Base-by-base conservation (phyloP, 2,113 vertebrate species). In the Vidua macroura region DNA sequence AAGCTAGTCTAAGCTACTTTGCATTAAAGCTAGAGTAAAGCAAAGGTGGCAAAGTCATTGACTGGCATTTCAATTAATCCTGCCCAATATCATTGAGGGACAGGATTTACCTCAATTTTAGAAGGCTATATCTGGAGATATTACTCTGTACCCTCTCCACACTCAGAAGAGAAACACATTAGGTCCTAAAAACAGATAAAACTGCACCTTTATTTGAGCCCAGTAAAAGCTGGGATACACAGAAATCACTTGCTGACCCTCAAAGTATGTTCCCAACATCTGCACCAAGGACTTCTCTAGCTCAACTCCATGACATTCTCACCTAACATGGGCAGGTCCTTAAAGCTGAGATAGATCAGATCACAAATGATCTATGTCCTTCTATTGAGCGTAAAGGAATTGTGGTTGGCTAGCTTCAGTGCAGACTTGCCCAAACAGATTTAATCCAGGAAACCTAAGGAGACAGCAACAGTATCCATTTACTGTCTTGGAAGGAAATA, bases 31-130 rank as follows among this genome's bases (percentile, higher is more conserved):
- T 55, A 66, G 39, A 79, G 41, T 58, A 83, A 92, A 86, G 75
- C 55, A 77, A 95, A 86, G 73, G 92, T 43, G 80, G 59, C 27
- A 37, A 85, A 91, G 74, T 91, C 94, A 92, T 78, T 23, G 51
- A 79, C 82, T 56, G 67, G 72, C 43, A 70, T 67, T 80, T 83
- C 19, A 3, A 17, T 60, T 94, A 90, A 94, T 88, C 85, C 51
- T 85, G 37, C 49, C 41, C 75, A 88, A 4, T 27, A 60, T 15
- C 28, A 86, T 62, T 37, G 20, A 76, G 58, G 66, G 48, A 81
- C 30, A 70, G n/a, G 56, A 88, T 86, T 72, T 81, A 78, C 59
- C n/a, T 74, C 59, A 13, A 2, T 67, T 83, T 81, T 43, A 68
- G 39, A 80, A 43, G 18, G 31, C 46, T 69, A 1, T 41, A 66